Percentiles rank a stretch among this genome's conserved stretches.
Evolutionary conservation across 2,113 vertebrate genomes (phyloP).

Genomic region (Stegastes partitus): DNA sequence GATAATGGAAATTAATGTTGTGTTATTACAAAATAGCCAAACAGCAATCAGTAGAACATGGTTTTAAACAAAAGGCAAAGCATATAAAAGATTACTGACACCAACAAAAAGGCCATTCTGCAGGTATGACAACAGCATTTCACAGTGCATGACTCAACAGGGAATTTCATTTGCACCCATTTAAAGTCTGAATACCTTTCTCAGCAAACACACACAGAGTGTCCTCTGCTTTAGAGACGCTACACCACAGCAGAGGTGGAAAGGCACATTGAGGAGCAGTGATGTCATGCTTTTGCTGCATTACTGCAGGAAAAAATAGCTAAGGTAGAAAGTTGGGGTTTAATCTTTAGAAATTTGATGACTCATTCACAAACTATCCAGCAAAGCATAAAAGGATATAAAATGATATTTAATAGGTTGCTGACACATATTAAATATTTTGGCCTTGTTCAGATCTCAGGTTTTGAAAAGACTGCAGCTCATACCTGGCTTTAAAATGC

Average conservation of each 20-base stretch:
- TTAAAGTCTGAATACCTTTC: conserved; percentile 8
- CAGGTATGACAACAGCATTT: background rate
- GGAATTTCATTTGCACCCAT: conserved; percentile 2
- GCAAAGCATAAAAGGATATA: background rate
- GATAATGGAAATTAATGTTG: no score
- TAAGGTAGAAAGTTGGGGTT: conserved; percentile 34
- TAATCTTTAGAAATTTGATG: conserved; percentile 32
- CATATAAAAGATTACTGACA: no score
- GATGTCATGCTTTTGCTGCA: conserved; percentile 81
- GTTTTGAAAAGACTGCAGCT: background rate
- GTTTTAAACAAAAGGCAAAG: no score
- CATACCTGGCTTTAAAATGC: background rate
- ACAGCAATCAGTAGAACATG: no score
- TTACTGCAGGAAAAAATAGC: conserved; percentile 68
- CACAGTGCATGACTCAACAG: background rate
- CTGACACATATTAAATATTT: conserved; percentile 15
- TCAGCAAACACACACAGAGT: background rate
- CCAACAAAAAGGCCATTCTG: no score
- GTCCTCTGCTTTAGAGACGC: conserved; percentile 10
- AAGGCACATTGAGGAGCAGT: conserved; percentile 65
- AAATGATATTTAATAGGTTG: conserved; percentile 10
- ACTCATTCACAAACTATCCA: conserved; percentile 43
- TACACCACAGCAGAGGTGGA: conserved; percentile 47
- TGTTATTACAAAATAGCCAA: no score
- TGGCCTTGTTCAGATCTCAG: background rate